Evolutionary conservation across 2,797 vertebrate species (phyloP).

Genomic region (Iguana delicatissima): DNA sequence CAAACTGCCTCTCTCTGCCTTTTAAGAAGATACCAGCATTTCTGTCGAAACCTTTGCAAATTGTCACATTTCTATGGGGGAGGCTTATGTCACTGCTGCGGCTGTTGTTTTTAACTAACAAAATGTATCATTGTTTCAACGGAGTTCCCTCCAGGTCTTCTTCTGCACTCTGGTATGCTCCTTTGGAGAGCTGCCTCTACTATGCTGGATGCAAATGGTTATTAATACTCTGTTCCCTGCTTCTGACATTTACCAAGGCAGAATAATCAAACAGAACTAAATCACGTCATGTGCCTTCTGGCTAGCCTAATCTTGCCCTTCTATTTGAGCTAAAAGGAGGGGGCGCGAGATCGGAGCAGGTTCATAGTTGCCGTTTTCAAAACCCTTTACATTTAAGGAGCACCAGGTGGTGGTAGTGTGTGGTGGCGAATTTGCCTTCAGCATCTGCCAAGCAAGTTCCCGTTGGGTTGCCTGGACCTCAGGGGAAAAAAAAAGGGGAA

Average conservation of each 20-base stretch:
- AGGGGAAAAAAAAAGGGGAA: not conserved
- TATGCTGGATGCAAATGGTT: constrained; percentile 68
- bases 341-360: constrained; percentile 49
- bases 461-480: not conserved
- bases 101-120: not conserved
- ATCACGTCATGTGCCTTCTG: constrained; percentile 58
- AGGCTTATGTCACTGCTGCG: constrained; percentile 22
- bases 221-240: constrained; percentile 70
- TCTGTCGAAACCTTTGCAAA: constrained; percentile 67
- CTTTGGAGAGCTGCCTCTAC: constrained; percentile 56
- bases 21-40: constrained; percentile 67
- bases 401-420: constrained; percentile 22
- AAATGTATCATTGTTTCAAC: constrained; percentile 3
- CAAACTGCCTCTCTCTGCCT: constrained; percentile 69
- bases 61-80: constrained; percentile 51
- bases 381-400: constrained; percentile 59
- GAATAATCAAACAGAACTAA: constrained; percentile 71
- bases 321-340: constrained; percentile 49
- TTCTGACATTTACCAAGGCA: constrained; percentile 77
- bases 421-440: constrained; percentile 17
- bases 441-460: constrained; percentile 6
- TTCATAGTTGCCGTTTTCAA: constrained; percentile 53
- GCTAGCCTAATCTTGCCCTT: constrained; percentile 53
- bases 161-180: not conserved
- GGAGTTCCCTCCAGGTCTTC: constrained; percentile 21